Evolutionary conservation across 2,113 vertebrate species (phyloP), one percentile per base, ranked within the genome.

Genomic region (Caretta caretta): DNA sequence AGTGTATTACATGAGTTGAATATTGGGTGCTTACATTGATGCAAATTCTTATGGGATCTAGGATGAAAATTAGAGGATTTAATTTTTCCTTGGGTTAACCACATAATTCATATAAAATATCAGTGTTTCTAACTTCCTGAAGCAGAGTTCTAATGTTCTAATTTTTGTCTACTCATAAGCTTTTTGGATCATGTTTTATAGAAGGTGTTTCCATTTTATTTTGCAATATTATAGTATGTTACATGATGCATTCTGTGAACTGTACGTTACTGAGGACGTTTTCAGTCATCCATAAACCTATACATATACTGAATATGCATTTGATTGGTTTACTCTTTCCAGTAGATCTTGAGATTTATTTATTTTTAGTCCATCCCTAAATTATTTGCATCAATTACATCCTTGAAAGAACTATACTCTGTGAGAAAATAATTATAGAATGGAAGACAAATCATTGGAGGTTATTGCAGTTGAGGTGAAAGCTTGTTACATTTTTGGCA

Each of bases 401-500:
- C 54, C 24, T 38, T 84, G 48, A 62, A 25, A 75, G 29, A 31
- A 38, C 6, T 84, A n/a, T 35, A 17, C 62, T 69, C 13, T 10
- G 25, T 81, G 25, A 81, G 35, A 24, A n/a, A 65, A 53, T 48
- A 69, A 62, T 57, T 56, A 80, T 54, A 62, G 49, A 90, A 65
- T 35, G 79, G 83, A n/a, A 65, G 57, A 79, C 72, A 86, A 86
- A 54, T 50, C 35, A n/a, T 49, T 53, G 72, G 50, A 91, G 59
- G 78, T 72, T 72, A 53, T 49, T 46, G 38, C 65, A 59, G 56
- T 84, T 78, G 62, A 83, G 86, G 80, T 59, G 69, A 56, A 92
- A 92, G 46, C 38, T 85, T 91, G 51, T 95, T 85, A 88, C 86
- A 92, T 13, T 88, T 56, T 62, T 96, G 86, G 53, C 59, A 80